Evolutionary conservation across 2,113 vertebrate genomes (phyloP), one percentile per base, ranked within the genome.

Genomic region (Cochlearius cochlearius): DNA sequence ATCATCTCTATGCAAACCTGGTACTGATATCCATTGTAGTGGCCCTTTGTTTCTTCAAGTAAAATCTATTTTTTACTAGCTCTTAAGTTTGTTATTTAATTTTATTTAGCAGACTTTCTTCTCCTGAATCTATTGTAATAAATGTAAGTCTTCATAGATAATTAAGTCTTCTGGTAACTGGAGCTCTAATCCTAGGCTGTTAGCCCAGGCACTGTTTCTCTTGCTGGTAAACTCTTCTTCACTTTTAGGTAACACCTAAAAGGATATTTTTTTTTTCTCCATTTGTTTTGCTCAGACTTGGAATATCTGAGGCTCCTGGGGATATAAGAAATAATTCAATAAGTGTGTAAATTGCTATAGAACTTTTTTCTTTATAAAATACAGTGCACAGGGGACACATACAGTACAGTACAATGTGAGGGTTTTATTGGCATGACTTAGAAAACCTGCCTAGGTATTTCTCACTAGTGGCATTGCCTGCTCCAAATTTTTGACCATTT

Each of bases 351-450:
- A 82, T 69, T 68, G 41, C 17, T 76, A 4, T 53, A 36, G 15
- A 86, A 83, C 18, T 25, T 49, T 7, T 49, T 87, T 32, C 56
- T 88, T 76, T 47, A 30, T 76, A 55, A 80, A 82, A 68, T 60
- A 53, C 15, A 53, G 13, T 30, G 29, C 17, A 39, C 7, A 8
- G 27, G 21, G n/a, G 55, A 77, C 50, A 64, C 0, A 0, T 25
- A 8, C 5, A 38, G 13, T 50, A 63, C 23, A 45, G 21, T 56
- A 47, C 13, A 80, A 36, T 18, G 4, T 34, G 20, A 41, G 39
- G 27, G 36, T 13, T 76, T 64, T 77, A 38, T 47, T 52, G 7
- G n/a, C 11, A 7, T 90, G 45, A 50, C 27, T 73, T 68, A 4
- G 11, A 27, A 80, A 92, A 43, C 41, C 23, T 88, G 10, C 39